Percentiles rank a stretch among this genome's conserved stretches.
Evolutionary conservation across 2,888 invertebrate genomes (phyloP).

Genomic region (Drosophila seclusa): DNA sequence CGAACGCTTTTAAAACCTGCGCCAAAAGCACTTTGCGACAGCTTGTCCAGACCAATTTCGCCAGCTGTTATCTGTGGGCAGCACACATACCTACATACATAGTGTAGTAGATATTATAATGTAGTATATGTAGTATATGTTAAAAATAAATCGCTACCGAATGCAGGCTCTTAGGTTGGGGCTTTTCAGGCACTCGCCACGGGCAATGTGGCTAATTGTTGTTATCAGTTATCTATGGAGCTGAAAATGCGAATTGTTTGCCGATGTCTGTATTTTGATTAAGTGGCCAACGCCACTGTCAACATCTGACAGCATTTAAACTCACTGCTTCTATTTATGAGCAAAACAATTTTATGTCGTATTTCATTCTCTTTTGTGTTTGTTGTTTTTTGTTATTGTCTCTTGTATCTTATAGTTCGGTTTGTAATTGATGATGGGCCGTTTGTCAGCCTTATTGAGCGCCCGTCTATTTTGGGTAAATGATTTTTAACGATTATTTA

Average conservation of each 20-base stretch:
- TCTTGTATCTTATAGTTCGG: conserved; percentile 22
- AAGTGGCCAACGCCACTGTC: conserved; percentile 68
- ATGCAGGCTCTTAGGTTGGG: conserved; percentile 41
- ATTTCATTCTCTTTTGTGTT: conserved; percentile 31
- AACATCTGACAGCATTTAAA: conserved; percentile 47
- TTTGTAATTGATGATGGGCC: conserved; percentile 74
- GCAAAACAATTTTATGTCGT: conserved; percentile 53
- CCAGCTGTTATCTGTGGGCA: conserved; percentile 54
- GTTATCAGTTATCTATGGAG: conserved; percentile 53
- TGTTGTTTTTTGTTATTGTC: not conserved
- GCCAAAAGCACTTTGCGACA: conserved; percentile 56
- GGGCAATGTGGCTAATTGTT: conserved; percentile 55
- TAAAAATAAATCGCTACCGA: conserved; percentile 46
- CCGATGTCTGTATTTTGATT: conserved; percentile 77
- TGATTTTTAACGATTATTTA: conserved; percentile 32
- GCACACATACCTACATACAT: conserved; percentile 23
- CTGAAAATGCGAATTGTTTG: conserved; percentile 69
- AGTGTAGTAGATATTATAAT: conserved; percentile 3
- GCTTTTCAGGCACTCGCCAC: conserved; percentile 53
- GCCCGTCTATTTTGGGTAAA: conserved; percentile 45
- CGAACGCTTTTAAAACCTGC: conserved; percentile 70
- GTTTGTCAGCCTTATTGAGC: conserved; percentile 40
- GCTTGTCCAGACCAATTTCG: conserved; percentile 67
- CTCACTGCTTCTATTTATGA: conserved; percentile 61
- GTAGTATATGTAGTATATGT: not conserved